These are phyloP conservation scores for Drosophila busckii DNA, from an alignment of 1,140 invertebrate genomes.

Conservation along the genomic window DNA sequence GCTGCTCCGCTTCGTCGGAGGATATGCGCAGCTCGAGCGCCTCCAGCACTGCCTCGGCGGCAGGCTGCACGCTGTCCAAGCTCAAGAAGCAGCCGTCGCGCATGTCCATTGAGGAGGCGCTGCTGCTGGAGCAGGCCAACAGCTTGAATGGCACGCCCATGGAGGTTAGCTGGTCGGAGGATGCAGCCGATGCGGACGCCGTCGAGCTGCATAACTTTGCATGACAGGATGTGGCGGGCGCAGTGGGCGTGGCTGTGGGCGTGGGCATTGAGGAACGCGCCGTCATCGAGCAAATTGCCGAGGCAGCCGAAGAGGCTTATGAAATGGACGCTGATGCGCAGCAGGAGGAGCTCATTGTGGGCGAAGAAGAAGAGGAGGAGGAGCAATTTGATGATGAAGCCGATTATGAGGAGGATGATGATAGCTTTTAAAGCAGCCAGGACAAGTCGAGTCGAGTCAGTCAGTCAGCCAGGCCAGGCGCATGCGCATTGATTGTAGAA, in stretches of 20 bases:
- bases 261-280: slow-evolving; percentile 48
- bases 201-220: slow-evolving; percentile 30
- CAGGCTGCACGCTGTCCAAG: slow-evolving; percentile 32
- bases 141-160: slow-evolving; percentile 77
- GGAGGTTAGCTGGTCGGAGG: slow-evolving; percentile 80
- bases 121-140: slow-evolving; percentile 50
- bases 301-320: slow-evolving; percentile 66
- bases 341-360: slow-evolving; percentile 43
- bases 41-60: slow-evolving; percentile 51
- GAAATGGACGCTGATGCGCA: slow-evolving; percentile 40
- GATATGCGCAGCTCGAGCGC: slow-evolving; percentile 63
- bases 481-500: slow-evolving; percentile 50
- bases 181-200: slow-evolving; percentile 65
- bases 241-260: slow-evolving; percentile 24
- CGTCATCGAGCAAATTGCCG: slow-evolving; percentile 54
- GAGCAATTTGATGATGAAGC: slow-evolving; percentile 6
- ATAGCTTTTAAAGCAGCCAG: slow-evolving; percentile 66
- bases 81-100: slow-evolving; percentile 52
- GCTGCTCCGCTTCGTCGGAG: slow-evolving; percentile 78
- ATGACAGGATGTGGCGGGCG: slow-evolving; percentile 47
- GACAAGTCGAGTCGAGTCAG: too few species aligned
- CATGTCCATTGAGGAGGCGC: slow-evolving; percentile 74
- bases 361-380: slow-evolving; percentile 32
- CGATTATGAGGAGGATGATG: slow-evolving; percentile 33
- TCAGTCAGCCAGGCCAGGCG: too few species aligned